Evolutionary conservation across 2,888 invertebrate species (phyloP).

Genomic region (Ceriagrion tenellum): DNA sequence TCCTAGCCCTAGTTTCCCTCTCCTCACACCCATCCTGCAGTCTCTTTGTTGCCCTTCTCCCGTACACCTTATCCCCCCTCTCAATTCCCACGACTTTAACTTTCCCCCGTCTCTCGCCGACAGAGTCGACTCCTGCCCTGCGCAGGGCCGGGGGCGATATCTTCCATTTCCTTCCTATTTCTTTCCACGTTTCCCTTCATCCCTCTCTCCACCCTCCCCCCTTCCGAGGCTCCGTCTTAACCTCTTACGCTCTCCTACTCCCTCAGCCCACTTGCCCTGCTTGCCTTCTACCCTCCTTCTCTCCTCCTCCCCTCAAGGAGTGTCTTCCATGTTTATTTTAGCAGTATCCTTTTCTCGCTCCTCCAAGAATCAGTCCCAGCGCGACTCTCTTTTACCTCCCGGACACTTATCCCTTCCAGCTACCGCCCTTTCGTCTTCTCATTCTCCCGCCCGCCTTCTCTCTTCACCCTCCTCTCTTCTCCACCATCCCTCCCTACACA

Average conservation of each 20-base stretch:
- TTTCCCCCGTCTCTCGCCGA: not conserved
- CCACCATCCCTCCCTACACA: too few relatives aligned
- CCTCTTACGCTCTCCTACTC: not conserved
- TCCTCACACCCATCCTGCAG: not conserved
- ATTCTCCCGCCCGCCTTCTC: not conserved
- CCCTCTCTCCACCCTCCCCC: not conserved
- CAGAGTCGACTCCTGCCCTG: not conserved
- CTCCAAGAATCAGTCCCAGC: conserved; percentile 38
- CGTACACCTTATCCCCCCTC: not conserved
- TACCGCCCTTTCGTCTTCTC: not conserved
- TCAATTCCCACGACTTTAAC: not conserved
- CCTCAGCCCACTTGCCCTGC: too few relatives aligned
- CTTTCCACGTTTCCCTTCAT: not conserved
- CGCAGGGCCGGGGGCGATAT: not conserved
- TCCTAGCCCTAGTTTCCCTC: not conserved
- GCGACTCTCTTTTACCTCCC: conserved; percentile 43
- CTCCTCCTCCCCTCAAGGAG: not conserved
- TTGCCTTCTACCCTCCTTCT: not conserved
- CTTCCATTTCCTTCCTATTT: conserved; percentile 6
- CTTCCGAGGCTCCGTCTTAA: not conserved
- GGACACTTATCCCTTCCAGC: not conserved
- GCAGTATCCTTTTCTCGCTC: conserved; percentile 51
- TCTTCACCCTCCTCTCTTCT: not conserved
- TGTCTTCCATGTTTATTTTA: conserved; percentile 52
- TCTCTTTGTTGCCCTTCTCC: conserved; percentile 1